Evolutionary conservation across 92 coral and sea anemone species (phyloP).

Genomic region (Phenganax stokvisi): DNA sequence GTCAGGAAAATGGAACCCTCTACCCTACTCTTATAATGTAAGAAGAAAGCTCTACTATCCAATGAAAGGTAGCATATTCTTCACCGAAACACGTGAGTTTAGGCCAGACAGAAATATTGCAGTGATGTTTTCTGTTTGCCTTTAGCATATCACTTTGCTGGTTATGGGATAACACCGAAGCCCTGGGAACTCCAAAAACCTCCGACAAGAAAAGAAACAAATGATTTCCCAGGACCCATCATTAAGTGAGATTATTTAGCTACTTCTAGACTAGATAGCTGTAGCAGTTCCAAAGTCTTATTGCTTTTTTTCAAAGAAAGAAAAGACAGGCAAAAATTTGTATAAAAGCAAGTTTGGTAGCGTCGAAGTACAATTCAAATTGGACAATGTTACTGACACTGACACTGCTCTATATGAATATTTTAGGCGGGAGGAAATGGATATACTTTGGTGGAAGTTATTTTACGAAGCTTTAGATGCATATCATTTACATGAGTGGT

Average conservation of each 20-base stretch:
- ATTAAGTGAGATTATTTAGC: conserved; percentile 1
- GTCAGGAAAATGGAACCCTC: conserved; percentile 52
- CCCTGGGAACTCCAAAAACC: conserved; percentile 70
- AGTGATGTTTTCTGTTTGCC: background rate
- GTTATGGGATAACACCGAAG: conserved; percentile 58
- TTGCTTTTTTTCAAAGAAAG: background rate
- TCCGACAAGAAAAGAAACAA: conserved; percentile 69
- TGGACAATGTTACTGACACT: background rate
- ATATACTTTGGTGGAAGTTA: conserved; percentile 57
- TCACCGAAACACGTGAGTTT: background rate
- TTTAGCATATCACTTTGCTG: conserved; percentile 49
- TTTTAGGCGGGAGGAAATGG: conserved; percentile 49
- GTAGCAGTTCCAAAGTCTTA: background rate
- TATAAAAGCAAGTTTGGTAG: no score
- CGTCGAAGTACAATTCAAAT: no score
- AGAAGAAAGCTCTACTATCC: conserved; percentile 58
- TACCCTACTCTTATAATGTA: conserved; percentile 71
- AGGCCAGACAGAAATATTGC: background rate
- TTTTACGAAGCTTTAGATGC: conserved; percentile 53
- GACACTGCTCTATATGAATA: background rate
- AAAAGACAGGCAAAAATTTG: no score
- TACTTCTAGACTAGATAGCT: no score
- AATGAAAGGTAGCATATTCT: conserved; percentile 47
- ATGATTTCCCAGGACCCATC: conserved; percentile 51
- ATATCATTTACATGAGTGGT: conserved; percentile 58